phyloP scores from a whole-genome alignment of 2,888 invertebrate genomes.

The Anticlea derivata region DNA sequence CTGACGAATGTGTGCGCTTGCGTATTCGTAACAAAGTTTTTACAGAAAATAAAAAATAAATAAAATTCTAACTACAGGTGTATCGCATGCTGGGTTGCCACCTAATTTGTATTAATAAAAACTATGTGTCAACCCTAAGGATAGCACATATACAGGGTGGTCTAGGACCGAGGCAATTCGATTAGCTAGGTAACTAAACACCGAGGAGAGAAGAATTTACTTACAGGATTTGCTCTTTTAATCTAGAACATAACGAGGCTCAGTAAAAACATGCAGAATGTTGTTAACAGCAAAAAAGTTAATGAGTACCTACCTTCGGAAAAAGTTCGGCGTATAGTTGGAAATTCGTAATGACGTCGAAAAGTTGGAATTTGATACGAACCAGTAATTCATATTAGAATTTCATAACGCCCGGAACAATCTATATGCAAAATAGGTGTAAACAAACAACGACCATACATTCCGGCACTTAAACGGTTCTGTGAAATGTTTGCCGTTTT shows the following conservation, averaged over 20 bases:
- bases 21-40: too few species aligned
- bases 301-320: too few species aligned
- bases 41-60: too few species aligned
- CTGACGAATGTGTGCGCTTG: too few species aligned
- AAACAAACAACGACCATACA: slow-evolving; percentile 61
- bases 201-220: background rate
- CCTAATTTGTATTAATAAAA: too few species aligned
- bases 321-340: slow-evolving; percentile 5
- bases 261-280: background rate
- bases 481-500: slow-evolving; percentile 34
- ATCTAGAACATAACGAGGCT: background rate
- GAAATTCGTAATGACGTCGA: slow-evolving; percentile 31
- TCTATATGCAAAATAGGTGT: slow-evolving; percentile 70
- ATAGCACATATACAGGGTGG: background rate
- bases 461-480: slow-evolving; percentile 39
- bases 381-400: slow-evolving; percentile 64
- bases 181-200: slow-evolving; percentile 6
- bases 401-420: slow-evolving; percentile 61
- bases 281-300: slow-evolving; percentile 3
- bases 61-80: too few species aligned
- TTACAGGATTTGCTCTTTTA: slow-evolving; percentile 1
- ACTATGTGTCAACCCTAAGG: slow-evolving; percentile 4
- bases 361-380: slow-evolving; percentile 52
- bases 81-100: too few species aligned
- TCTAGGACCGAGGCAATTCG: background rate